Percentiles rank a stretch among this genome's conserved stretches.
These are phyloP conservation scores for Rhinolophus sinicus DNA, from an alignment of 2,113 vertebrate genomes.

Conservation along the genomic window DNA sequence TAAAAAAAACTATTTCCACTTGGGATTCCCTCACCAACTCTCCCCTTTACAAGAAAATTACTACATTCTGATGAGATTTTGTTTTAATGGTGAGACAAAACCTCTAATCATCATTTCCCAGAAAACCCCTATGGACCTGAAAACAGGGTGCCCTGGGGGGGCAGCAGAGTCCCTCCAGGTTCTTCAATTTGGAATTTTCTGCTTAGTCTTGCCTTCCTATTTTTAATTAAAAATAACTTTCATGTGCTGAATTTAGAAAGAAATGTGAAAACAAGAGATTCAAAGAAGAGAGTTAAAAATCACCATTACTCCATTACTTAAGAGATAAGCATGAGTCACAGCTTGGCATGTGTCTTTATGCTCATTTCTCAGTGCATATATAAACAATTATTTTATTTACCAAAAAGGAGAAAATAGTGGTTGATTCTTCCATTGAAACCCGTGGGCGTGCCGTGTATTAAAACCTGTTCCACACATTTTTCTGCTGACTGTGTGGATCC, in stretches of 20 bases:
- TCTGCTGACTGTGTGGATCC: neutral
- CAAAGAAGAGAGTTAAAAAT: neutral
- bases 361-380: neutral
- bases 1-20: neutral
- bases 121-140: neutral
- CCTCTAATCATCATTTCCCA: neutral
- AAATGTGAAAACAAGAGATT: neutral
- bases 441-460: neutral
- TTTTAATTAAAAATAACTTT: slow-evolving; percentile 16
- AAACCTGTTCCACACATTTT: neutral
- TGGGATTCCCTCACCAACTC: neutral
- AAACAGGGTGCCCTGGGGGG: neutral
- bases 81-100: neutral
- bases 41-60: neutral
- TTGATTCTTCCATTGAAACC: neutral
- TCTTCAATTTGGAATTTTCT: neutral
- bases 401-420: neutral
- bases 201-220: neutral
- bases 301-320: neutral
- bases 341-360: neutral
- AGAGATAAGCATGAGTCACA: neutral
- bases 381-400: neutral
- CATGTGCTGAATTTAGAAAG: neutral
- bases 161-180: neutral
- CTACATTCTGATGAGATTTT: neutral